A percentile compares a stretch with the other conserved stretches of the same genome.
These are phyloP conservation scores for Nesoenas mayeri DNA, from an alignment of 2,113 vertebrate genomes.

Conservation along the genomic window DNA sequence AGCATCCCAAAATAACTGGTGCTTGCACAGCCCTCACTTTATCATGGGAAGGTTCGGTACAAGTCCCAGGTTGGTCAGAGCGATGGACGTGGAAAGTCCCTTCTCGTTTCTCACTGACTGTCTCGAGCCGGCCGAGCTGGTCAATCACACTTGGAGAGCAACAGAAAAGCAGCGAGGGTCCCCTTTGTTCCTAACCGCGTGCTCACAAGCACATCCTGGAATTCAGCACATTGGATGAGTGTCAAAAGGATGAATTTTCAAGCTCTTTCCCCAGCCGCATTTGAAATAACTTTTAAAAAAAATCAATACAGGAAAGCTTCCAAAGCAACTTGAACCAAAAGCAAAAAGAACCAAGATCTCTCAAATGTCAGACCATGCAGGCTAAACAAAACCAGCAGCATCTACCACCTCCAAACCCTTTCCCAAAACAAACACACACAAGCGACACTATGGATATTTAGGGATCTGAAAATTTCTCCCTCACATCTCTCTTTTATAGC, in stretches of 20 bases:
- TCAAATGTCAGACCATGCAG: constrained; percentile 11
- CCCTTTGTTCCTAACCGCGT: neutral
- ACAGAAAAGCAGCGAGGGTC: neutral
- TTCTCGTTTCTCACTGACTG: neutral
- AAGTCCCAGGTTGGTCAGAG: neutral
- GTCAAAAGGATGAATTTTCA: constrained; percentile 15
- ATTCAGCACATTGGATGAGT: neutral
- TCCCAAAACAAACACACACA: neutral
- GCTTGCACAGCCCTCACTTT: neutral
- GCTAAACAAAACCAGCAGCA: constrained; percentile 25
- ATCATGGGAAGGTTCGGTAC: fast-evolving
- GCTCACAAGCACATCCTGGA: neutral
- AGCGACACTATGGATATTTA: fast-evolving
- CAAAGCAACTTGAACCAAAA: neutral
- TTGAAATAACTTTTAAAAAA: neutral
- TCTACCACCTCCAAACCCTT: constrained; percentile 4
- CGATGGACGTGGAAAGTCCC: neutral
- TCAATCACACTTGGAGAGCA: neutral
- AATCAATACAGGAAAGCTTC: constrained; percentile 8
- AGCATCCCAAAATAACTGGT: constrained; percentile 44
- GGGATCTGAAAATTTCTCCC: neutral
- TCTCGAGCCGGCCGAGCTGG: neutral
- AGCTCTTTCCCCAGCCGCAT: neutral
- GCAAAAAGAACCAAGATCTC: neutral
- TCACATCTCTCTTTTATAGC: neutral